phyloP scores from a whole-genome alignment of 2,797 vertebrate genomes.

The Cynodonichthys magdalenae region DNA sequence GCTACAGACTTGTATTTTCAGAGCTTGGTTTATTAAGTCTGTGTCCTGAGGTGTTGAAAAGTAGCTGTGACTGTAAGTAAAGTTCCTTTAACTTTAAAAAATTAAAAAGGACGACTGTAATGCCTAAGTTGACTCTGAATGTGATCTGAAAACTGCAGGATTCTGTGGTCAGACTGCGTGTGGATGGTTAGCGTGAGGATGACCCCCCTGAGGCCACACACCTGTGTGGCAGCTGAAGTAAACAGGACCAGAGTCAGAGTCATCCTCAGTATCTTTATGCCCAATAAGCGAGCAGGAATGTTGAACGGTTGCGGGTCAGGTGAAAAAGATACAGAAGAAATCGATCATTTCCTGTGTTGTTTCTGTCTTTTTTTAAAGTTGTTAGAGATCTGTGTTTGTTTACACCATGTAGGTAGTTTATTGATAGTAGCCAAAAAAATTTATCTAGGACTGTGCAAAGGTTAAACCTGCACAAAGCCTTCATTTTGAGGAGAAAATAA shows the following conservation, averaged over 20 bases:
- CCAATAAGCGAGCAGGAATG: constrained; percentile 65
- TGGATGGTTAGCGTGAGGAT: constrained; percentile 8
- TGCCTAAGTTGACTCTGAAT: constrained; percentile 9
- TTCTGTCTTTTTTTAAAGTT: not conserved
- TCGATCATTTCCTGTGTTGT: not conserved
- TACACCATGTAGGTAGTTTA: not conserved
- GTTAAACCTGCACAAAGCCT: not conserved
- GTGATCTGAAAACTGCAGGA: constrained; percentile 37
- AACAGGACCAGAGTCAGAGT: constrained; percentile 49
- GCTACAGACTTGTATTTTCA: constrained; percentile 10
- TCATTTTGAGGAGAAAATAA: too few relatives aligned
- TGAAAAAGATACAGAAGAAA: constrained; percentile 11
- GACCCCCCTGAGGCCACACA: constrained; percentile 52
- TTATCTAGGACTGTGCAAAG: not conserved
- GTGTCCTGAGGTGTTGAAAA: constrained; percentile 15
- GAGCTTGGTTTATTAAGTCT: constrained; percentile 30
- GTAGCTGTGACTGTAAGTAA: not conserved
- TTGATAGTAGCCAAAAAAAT: not conserved
- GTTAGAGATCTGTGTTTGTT: not conserved
- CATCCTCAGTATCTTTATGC: constrained; percentile 56
- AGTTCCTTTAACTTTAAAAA: constrained; percentile 10
- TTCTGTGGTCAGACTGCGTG: constrained; percentile 10
- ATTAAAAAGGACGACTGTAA: not conserved
- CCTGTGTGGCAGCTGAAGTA: constrained; percentile 54
- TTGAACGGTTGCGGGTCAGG: constrained; percentile 34